Evolutionary conservation across 2,888 invertebrate genomes (phyloP), one percentile per base, ranked within the genome.

Genomic region (Synanthedon tipuliformis): DNA sequence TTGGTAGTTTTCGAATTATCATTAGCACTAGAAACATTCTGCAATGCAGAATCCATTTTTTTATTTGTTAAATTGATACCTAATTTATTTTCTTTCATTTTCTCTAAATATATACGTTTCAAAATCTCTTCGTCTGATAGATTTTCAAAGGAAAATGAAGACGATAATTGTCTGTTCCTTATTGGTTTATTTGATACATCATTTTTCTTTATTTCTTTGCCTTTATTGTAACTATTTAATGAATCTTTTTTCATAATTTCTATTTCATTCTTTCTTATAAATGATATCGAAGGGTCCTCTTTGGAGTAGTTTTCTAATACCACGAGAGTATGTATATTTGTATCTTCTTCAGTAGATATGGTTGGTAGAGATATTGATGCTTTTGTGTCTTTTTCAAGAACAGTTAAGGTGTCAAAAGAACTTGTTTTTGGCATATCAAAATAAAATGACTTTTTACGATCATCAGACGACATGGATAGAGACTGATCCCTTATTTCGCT

Each of bases 381-480:
- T n/a, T 49, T 54, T 51, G 54, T 48, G 48, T 54, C 56, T 5
- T 52, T 34, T 10, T 34, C 54, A 11, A 48, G 18, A 12, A 27
- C 18, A 53, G 51, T 27, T 27, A 41, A 51, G 57, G 69, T 68
- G 34, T 59, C 62, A 13, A 63, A 63, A n/a, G 63, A 57, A 59
- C 68, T 65, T 45, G 64, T 61, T 53, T 59, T 59, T 8, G 69
- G 53, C 50, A 58, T 67, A 54, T 62, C 68, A 10, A 75, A 78
- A 59, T 74, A 69, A 52, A 69, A 49, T 13, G 78, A 77, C 54
- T 71, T 75, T 56, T 70, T 72, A 11, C 76, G 73, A 51, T 54
- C 58, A 51, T 74, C 73, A 4, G 73, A 71, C 49, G 58, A 63
- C 12, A 64, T 66, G 40, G 59, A 41, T 27, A 57, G 34, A 3